A percentile compares a stretch with the other conserved stretches of the same genome.
Conservation (phyloP, 2,888 invertebrate genomes). For the Cosmorhoe ocellata region DNA sequence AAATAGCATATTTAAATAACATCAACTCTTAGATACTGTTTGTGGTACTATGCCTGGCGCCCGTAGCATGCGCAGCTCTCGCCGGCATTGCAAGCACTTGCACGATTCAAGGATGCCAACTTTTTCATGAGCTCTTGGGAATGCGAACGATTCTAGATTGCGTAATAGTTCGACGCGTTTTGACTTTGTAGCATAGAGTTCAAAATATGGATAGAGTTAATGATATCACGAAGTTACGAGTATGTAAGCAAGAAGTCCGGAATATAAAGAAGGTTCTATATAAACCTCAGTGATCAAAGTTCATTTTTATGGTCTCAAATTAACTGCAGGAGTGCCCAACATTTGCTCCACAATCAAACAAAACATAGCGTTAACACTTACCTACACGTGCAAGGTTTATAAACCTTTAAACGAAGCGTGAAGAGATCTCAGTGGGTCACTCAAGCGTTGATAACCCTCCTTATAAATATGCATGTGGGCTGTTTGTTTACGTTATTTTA, state of each 20-base stretch:
- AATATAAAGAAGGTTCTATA: too few relatives aligned
- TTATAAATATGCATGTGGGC: slow-evolving; percentile 21
- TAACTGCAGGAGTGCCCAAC: too few relatives aligned
- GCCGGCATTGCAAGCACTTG: slow-evolving; percentile 2
- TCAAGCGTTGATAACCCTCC: slow-evolving; percentile 25
- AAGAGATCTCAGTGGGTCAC: slow-evolving; percentile 26
- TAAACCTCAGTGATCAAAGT: too few relatives aligned
- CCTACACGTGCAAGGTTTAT: slow-evolving; percentile 17
- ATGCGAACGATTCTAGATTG: background rate
- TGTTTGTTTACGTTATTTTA: slow-evolving; percentile 23
- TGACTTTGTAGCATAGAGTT: too few relatives aligned
- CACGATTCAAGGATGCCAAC: slow-evolving; percentile 2
- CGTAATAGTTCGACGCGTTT: background rate
- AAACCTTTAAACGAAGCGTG: slow-evolving; percentile 22
- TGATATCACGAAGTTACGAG: too few relatives aligned
- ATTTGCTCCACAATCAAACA: too few relatives aligned
- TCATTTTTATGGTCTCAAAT: too few relatives aligned
- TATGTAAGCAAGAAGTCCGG: too few relatives aligned
- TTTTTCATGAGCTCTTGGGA: background rate
- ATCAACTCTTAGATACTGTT: too few relatives aligned
- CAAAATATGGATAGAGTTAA: too few relatives aligned
- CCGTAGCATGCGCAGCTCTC: background rate
- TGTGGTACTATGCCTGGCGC: slow-evolving; percentile 2
- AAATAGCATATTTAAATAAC: too few relatives aligned
- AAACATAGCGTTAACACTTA: background rate